Conservation (phyloP, 92 coral and sea anemone genomes). For the Actinernus sp. region DNA sequence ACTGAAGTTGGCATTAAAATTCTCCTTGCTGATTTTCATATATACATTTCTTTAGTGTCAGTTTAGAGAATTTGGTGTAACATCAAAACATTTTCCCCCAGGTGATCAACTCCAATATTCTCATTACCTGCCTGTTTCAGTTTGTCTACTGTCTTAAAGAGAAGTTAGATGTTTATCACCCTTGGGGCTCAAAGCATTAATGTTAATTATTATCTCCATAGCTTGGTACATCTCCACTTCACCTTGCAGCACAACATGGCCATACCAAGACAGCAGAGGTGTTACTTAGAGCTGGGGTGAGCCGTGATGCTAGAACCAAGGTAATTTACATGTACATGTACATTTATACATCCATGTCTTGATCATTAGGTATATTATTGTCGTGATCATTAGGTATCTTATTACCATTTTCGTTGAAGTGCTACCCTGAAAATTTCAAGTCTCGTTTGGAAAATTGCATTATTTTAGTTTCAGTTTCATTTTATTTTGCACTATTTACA, state of each 20-base stretch:
- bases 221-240: conserved; percentile 98
- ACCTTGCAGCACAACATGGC: conserved; percentile 98
- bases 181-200: background rate
- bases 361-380: background rate
- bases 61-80: no score
- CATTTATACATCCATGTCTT: background rate
- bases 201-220: conserved; percentile 8
- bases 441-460: no score
- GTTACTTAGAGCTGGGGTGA: conserved; percentile 93
- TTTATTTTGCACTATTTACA: no score
- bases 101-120: no score
- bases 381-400: background rate
- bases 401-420: no score
- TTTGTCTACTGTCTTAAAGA: no score
- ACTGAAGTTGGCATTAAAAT: background rate
- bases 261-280: conserved; percentile 96
- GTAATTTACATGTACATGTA: no score
- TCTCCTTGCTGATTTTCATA: background rate
- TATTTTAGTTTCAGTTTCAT: no score
- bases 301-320: conserved; percentile 99
- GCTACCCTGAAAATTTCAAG: no score
- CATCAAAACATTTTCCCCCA: no score
- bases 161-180: no score
- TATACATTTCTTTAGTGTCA: background rate
- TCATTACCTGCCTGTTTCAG: no score